Evolutionary conservation across 2,888 invertebrate species (phyloP), one percentile per base, ranked within the genome.

Genomic region (Agrotis segetum): DNA sequence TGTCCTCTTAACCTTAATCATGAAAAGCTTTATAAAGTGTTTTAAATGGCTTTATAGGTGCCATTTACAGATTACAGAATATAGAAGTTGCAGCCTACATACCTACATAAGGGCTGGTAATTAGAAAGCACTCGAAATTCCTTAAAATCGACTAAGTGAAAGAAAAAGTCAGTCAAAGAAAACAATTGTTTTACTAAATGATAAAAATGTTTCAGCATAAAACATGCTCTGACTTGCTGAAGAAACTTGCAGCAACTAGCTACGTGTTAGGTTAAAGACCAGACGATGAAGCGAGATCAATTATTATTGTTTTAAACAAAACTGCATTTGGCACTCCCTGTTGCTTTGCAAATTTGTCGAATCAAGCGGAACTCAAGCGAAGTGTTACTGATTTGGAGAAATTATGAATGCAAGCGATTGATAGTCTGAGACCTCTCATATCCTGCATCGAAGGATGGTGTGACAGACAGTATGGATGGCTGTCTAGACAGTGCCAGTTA

Each of bases 1-100:
- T 52, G 66, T 74, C 29, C 71, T 69, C 79, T 62, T 82, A 74
- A 78, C 82, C 84, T 78, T 74, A 78, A 70, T 82, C 50, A 74
- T 73, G 53, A 67, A 75, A 71, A 64, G 66, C 52, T 69, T 82
- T 47, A 55, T 71, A 69, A 11, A 63, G 59, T n/a, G 6, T 63
- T 77, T 60, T 64, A 61, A 66, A 81, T 44, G 24, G 19, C 55
- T 58, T 21, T 24, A 34, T 34, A 44, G 19, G 24, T 56, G 44
- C 49, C 47, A 60, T 76, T 60, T 63, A 68, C 49, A 62, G 53
- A 62, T 56, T 24, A 44, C 17, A 44, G 40, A 62, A 34, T 77
- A 16, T 24, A 53, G 49, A 63, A 68, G 4, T 2, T 44, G 29
- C n/a, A 29, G 16, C 14, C 40, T 29, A 29, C 13, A 16, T 50